Base-by-base conservation (phyloP, 2,888 invertebrate species). In the Cyclophora albipunctata region DNA sequence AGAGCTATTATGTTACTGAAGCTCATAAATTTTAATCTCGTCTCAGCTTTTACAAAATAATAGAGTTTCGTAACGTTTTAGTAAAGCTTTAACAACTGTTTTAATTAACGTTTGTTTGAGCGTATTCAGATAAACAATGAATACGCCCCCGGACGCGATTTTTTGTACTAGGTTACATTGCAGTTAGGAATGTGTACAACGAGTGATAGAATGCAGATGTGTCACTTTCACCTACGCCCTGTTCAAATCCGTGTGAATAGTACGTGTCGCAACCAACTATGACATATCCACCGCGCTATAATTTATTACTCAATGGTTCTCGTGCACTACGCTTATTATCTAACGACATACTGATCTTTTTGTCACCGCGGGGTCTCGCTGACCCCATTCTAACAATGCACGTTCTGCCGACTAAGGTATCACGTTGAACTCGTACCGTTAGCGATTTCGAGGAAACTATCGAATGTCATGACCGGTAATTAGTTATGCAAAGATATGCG, bases 181-280 rank as follows among this genome's bases (percentile, higher is more conserved):
- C 51, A 66, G 67, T 67, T 71, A 66, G 67, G 69, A 64, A 64
- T 66, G 61, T 61, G 60, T 61, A 63, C 66, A 68, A 68, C 67
- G 66, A 63, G 48, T 51, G 58, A 60, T 56, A 57, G 62, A 63
- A 66, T 70, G 67, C 75, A 74, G 73, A 77, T 76, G 76, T 69
- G 70, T 70, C 75, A 80, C 84, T 84, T 83, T 84, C 84, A 83
- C 83, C 81, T 79, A 74, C 73, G 76, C 66, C 75, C 77, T 68
- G 71, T 65, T 45, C 47, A 59, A 65, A 68, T 70, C 73, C 75
- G 76, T 77, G 80, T 69, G 71, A 76, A 71, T 62, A 47, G 34
- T 47, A 41, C 64, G 66, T 77, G 73, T 66, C 71, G 76, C 64
- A 76, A 76, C 63, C 69, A 62, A 66, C 55, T 58, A 65, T 72